A percentile compares a stretch with the other conserved stretches of the same genome.
These are phyloP conservation scores for Formica exsecta DNA, from an alignment of 1,140 invertebrate genomes.

Conservation along the genomic window DNA sequence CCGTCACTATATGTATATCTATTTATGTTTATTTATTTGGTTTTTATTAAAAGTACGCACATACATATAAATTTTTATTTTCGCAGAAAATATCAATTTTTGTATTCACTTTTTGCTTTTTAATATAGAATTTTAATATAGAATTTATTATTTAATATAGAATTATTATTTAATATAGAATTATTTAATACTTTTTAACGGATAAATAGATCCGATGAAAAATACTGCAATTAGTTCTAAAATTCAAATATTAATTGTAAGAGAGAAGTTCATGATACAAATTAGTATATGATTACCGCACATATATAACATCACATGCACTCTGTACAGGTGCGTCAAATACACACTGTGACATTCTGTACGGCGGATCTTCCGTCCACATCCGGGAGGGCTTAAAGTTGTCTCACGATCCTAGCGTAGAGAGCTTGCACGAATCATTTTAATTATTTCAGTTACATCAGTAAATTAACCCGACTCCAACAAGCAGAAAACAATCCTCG, in stretches of 20 bases:
- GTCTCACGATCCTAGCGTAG: slow-evolving; percentile 32
- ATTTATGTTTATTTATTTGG: no score
- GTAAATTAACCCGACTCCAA: slow-evolving; percentile 67
- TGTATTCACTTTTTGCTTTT: no score
- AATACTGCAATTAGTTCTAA: no score
- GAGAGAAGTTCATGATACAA: not conserved
- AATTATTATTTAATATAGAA: no score
- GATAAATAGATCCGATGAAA: no score
- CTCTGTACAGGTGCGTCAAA: not conserved
- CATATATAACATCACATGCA: not conserved
- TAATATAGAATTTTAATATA: no score
- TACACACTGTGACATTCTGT: slow-evolving; percentile 1
- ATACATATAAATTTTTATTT: no score
- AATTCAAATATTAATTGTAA: not conserved
- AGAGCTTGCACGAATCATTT: slow-evolving; percentile 69
- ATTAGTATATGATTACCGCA: not conserved
- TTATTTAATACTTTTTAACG: no score
- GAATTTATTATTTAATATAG: no score
- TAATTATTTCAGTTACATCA: slow-evolving; percentile 76
- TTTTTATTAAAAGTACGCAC: no score
- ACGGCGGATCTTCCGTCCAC: slow-evolving; percentile 29
- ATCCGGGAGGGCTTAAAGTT: slow-evolving; percentile 60
- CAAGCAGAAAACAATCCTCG: slow-evolving; percentile 69
- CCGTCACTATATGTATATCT: no score
- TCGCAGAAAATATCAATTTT: no score